These are phyloP conservation scores for Linyphia triangularis DNA, from an alignment of 2,888 invertebrate species.

Conservation along the genomic window DNA sequence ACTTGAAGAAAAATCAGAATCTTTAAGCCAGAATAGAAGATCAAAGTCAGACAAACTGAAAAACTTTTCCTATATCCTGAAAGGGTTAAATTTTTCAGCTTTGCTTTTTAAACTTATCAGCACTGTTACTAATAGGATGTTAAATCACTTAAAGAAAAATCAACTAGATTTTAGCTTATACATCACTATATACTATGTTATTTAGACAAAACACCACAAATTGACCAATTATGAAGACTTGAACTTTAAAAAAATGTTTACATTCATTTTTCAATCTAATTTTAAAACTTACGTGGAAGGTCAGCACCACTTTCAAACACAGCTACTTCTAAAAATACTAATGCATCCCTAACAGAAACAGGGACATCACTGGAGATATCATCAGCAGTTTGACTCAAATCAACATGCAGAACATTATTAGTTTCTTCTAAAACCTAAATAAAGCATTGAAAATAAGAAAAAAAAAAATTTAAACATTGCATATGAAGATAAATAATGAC, in stretches of 20 bases:
- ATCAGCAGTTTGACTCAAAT: conserved; percentile 55
- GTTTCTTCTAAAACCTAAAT: conserved; percentile 62
- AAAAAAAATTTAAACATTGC: background rate
- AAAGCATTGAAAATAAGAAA: background rate
- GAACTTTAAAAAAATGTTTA: background rate
- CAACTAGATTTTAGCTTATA: background rate
- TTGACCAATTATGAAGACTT: too few species aligned
- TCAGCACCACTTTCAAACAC: conserved; percentile 77
- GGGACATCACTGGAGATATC: conserved; percentile 78
- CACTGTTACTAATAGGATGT: too few species aligned
- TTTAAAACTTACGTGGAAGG: conserved; percentile 65
- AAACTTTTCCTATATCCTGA: too few species aligned
- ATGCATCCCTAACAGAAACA: conserved; percentile 81
- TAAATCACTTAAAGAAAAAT: too few species aligned
- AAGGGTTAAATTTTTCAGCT: too few species aligned
- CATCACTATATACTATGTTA: too few species aligned
- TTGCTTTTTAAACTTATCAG: too few species aligned
- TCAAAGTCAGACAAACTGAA: too few species aligned
- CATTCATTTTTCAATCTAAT: background rate
- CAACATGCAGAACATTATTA: conserved; percentile 66
- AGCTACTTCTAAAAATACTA: conserved; percentile 81
- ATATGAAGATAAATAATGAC: background rate
- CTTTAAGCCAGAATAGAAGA: too few species aligned
- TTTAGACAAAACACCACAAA: too few species aligned
- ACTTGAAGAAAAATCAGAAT: too few species aligned